Base-by-base conservation (phyloP, 2,888 invertebrate genomes). In the Ferdinandea cuprea region DNA sequence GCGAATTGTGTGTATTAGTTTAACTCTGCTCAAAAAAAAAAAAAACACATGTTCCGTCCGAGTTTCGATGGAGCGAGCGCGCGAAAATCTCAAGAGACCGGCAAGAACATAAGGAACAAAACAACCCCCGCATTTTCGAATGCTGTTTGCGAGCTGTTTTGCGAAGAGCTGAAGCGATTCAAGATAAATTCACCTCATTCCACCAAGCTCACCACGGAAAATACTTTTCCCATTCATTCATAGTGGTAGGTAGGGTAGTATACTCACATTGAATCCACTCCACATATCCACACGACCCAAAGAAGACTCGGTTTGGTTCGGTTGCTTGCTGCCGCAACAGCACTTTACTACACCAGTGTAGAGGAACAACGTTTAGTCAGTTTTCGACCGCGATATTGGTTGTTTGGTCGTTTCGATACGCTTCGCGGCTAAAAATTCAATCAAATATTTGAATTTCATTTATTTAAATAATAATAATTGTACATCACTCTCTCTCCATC, bases 371-470 rank as follows among this genome's bases (percentile, higher is more conserved):
- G 78, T 78, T 84, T 79, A 84, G 84, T 84, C 40, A 79, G 78
- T 79, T 78, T 65, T 69, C 84, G 79, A 84, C 84, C 84, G 84
- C 78, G 84, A 69, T 84, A 78, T 73, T 63, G 63, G 65, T 72
- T 83, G 81, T 72, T 81, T 77, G 83, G 77, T 78, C 52, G 83
- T 63, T 78, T 79, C 66, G 78, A 72, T 77, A 83, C 72, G 78
- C 56, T 78, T 73, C 72, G 78, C 72, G 83, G 44, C 50, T 68
- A 76, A 66, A 71, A 54, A 63, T 63, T 66, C 68, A 66, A 63
- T 68, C 17, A 40, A 48, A 35, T 21, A 25, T 63, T 66, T 66
- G 42, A 37, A 54, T 61, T 71, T 48, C 2, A 30, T 66, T 44
- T 30, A 42, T 44, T 63, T 80, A n/a, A n/a, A n/a, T n/a, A n/a